These are phyloP conservation scores for Litocranius walleri DNA, from an alignment of 2,113 vertebrate genomes.

Conservation along the genomic window DNA sequence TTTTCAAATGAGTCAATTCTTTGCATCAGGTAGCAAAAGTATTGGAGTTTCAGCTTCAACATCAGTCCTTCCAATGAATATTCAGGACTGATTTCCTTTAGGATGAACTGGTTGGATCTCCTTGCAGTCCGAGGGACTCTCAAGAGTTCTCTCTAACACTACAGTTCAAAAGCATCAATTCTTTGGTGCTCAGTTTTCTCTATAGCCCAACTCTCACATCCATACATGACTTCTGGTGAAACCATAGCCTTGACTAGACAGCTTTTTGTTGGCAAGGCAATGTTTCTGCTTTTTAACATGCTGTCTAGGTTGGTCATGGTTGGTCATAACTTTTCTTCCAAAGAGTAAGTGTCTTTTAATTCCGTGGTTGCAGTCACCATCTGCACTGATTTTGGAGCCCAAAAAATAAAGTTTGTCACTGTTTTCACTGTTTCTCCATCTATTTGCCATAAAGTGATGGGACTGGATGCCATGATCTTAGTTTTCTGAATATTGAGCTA, in stretches of 20 bases:
- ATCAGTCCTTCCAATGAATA: neutral
- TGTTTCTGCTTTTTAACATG: neutral
- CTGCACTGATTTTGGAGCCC: neutral
- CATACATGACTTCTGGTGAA: neutral
- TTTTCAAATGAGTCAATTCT: neutral
- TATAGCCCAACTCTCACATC: neutral
- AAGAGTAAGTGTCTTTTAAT: neutral
- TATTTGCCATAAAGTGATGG: neutral
- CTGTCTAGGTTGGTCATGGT: neutral
- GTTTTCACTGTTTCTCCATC: neutral
- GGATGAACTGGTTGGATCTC: neutral
- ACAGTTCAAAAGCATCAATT: neutral
- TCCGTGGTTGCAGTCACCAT: neutral
- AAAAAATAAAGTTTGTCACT: neutral
- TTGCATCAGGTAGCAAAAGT: neutral
- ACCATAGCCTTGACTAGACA: neutral
- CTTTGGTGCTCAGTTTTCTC: neutral
- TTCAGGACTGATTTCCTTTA: neutral
- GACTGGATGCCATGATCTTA: neutral
- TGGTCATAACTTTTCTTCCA: neutral
- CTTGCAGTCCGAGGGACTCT: neutral
- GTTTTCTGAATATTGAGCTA: neutral
- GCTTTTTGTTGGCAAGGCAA: neutral
- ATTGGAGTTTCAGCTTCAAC: neutral
- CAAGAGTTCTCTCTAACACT: neutral